Conservation (phyloP, 2,797 vertebrate genomes). For the Australoheros facetus region DNA sequence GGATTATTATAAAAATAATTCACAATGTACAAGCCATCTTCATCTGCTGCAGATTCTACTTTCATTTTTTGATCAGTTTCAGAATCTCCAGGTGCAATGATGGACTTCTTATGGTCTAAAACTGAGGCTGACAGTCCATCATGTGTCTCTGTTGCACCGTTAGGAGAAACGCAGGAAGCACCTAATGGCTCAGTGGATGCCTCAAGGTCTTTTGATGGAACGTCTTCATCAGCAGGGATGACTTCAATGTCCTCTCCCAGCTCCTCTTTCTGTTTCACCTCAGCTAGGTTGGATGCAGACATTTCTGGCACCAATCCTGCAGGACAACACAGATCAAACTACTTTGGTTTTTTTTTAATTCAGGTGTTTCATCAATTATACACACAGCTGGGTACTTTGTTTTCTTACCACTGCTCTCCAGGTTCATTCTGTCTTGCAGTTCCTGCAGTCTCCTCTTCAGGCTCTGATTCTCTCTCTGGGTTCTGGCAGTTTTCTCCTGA, state of each 20-base stretch:
- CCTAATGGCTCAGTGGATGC: background rate
- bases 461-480: conserved; percentile 71
- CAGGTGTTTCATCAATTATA: background rate
- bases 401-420: conserved; percentile 24
- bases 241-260: background rate
- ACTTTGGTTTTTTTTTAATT: background rate
- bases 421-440: conserved; percentile 59
- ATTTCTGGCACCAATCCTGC: conserved; percentile 25
- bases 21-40: background rate
- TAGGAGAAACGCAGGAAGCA: background rate
- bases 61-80: conserved; percentile 39
- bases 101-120: background rate
- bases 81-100: background rate
- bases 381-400: background rate
- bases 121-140: background rate
- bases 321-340: conserved; percentile 6
- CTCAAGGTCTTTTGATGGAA: conserved; percentile 16
- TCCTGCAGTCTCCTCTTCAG: conserved; percentile 69
- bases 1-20: conserved; percentile 21
- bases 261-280: conserved; percentile 6
- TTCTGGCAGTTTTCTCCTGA: conserved; percentile 72
- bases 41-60: conserved; percentile 34
- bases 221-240: conserved; percentile 20
- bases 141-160: background rate
- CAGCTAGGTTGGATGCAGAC: background rate